Evolutionary conservation across 37 sponge, comb jelly and placozoan species (phyloP).

Genomic region (Oopsacas minuta): DNA sequence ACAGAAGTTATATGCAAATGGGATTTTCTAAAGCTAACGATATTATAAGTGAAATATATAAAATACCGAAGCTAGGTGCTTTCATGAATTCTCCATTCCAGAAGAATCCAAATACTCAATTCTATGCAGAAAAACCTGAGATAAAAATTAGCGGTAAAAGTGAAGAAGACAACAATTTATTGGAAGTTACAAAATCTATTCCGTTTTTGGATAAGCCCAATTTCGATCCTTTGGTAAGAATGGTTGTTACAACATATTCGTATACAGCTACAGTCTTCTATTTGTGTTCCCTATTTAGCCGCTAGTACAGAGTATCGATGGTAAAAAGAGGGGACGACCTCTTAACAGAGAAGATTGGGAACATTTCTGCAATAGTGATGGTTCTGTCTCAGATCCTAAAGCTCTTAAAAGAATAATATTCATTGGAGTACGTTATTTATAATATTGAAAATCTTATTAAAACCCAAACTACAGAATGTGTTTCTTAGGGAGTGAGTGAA

Average conservation of each 20-base stretch:
- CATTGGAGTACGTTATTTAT: slow-evolving; percentile 41
- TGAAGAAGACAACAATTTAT: not conserved
- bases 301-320: not conserved
- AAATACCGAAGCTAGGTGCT: not conserved
- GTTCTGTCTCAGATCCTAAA: slow-evolving; percentile 30
- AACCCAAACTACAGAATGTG: no score
- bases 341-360: slow-evolving; percentile 63
- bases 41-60: not conserved
- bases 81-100: not conserved
- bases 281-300: not conserved
- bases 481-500: slow-evolving; percentile 57
- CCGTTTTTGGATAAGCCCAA: not conserved
- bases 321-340: slow-evolving; percentile 22
- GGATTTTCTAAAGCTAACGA: not conserved
- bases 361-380: slow-evolving; percentile 39
- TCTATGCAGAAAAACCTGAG: not conserved
- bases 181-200: not conserved
- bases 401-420: slow-evolving; percentile 50
- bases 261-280: not conserved
- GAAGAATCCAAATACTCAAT: not conserved
- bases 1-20: not conserved
- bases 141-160: not conserved
- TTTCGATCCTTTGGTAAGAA: not conserved
- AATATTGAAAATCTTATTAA: not conserved
- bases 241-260: no score